phyloP scores from a whole-genome alignment of 2,888 invertebrate species.

The Dynastes maya region DNA sequence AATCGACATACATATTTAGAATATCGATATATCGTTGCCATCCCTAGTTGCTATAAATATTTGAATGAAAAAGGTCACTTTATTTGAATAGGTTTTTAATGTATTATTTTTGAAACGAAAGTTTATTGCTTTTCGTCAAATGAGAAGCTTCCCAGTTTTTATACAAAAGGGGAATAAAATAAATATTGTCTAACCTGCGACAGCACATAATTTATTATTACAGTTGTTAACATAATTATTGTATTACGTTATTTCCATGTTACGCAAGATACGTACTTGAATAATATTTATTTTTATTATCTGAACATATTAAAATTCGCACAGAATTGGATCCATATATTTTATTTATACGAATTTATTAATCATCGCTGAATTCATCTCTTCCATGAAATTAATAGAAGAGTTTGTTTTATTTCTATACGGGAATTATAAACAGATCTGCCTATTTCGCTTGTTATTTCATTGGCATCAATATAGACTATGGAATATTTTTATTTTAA shows the following conservation, averaged over 20 bases:
- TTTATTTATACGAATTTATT: background rate
- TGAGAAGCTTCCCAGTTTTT: too few relatives aligned
- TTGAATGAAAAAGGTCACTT: too few relatives aligned
- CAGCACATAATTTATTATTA: too few relatives aligned
- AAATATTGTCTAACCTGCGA: too few relatives aligned
- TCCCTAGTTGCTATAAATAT: too few relatives aligned
- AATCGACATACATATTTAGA: too few relatives aligned
- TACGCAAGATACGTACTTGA: background rate
- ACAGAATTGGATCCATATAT: background rate
- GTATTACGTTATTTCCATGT: background rate
- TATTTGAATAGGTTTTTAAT: too few relatives aligned
- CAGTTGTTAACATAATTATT: too few relatives aligned
- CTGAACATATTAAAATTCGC: background rate
- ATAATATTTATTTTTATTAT: conserved; percentile 17
- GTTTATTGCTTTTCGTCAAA: too few relatives aligned
- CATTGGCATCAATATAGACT: conserved; percentile 1
- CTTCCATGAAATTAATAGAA: background rate
- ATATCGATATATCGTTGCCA: too few relatives aligned
- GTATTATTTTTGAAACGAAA: too few relatives aligned
- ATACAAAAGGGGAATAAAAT: too few relatives aligned
- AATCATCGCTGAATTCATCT: conserved; percentile 13
- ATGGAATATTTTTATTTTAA: conserved; percentile 8
- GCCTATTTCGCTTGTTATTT: background rate
- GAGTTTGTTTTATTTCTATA: conserved; percentile 6
- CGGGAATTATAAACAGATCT: background rate